Conservation (phyloP, 2,888 invertebrate genomes). For the Orchesellides sinensis region DNA sequence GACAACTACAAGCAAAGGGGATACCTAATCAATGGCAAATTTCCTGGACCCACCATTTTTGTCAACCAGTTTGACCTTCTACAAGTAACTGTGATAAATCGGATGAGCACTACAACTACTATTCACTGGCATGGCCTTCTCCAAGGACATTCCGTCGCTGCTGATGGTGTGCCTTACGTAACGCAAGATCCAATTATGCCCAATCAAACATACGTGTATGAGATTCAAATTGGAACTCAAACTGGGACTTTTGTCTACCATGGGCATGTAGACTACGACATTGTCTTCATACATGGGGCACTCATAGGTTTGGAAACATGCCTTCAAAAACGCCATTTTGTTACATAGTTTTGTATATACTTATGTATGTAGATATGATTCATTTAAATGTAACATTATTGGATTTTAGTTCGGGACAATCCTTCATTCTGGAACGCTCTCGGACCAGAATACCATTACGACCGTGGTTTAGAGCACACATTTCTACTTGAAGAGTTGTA, state of each 20-base stretch:
- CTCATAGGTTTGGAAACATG: conserved; percentile 60
- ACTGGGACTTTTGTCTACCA: conserved; percentile 70
- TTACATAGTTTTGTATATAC: neutral
- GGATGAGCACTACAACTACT: conserved; percentile 34
- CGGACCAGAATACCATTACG: conserved; percentile 36
- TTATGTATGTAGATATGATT: too few species aligned
- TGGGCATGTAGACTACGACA: conserved; percentile 64
- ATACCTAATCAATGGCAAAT: conserved; percentile 59
- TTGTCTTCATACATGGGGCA: conserved; percentile 63
- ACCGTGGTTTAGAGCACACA: conserved; percentile 24
- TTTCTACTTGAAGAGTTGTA: conserved; percentile 35
- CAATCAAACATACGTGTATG: conserved; percentile 57
- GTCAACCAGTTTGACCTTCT: conserved; percentile 41
- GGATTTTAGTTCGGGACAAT: conserved; percentile 38
- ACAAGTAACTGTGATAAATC: conserved; percentile 49
- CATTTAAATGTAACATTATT: too few species aligned
- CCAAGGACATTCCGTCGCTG: conserved; percentile 53
- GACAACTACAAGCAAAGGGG: conserved; percentile 46
- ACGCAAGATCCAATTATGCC: conserved; percentile 67
- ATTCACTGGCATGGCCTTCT: conserved; percentile 70
- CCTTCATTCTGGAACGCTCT: conserved; percentile 29
- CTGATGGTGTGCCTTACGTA: conserved; percentile 66
- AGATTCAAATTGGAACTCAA: conserved; percentile 59
- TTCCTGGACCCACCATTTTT: conserved; percentile 62
- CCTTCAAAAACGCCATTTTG: too few species aligned